Base-by-base conservation (phyloP, 2,797 vertebrate species). In the Cynodonichthys magdalenae region DNA sequence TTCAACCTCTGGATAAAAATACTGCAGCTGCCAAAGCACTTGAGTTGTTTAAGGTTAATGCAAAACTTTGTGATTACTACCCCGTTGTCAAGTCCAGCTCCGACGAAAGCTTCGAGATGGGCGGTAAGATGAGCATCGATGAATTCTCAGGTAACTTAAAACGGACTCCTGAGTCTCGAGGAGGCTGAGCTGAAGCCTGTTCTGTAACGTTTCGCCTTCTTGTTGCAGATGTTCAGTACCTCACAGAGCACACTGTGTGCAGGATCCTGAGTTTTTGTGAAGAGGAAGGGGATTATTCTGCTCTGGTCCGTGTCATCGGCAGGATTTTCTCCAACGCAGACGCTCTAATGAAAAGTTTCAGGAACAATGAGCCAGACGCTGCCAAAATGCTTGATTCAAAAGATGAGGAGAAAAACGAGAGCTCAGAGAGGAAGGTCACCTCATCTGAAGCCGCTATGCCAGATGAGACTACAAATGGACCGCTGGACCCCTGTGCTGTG, bases 1-100 rank as follows among this genome's bases (percentile, higher is more conserved):
- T 97, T 89, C 94, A 89, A 83, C 95, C 95, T 88, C 93, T 99
- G 96, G 98, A 99, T 94, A 98, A 95, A 86, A 99, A 99, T 91
- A 87, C 95, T 75, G 97, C 98, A 71, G 97, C 97, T 71, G 94
- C 97, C 94, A 98, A 96, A 92, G 96, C 98, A 77, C 95, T 99
- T 67, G 96, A 99, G 91, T 94, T 99, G 83, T 99, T 97, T 93
- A 98, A 97, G 93, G 95, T 94, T 94, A 99, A 98, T 74, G 96
- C 96, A 92, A 97, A 96, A 94, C 96, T 99, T 89, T 99, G 97
- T 94, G 95, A 96, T 92, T 96, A 94, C 92, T 95, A 96, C 90
- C 94, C 95, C 83, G 95, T 95, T 88, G 95, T 75, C 28, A 45
- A 47, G 34, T 94, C 92, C 90, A 92, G 94, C 88, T 88, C 94